phyloP scores from a whole-genome alignment of 2,113 vertebrate species.

The Anas platyrhynchos region DNA sequence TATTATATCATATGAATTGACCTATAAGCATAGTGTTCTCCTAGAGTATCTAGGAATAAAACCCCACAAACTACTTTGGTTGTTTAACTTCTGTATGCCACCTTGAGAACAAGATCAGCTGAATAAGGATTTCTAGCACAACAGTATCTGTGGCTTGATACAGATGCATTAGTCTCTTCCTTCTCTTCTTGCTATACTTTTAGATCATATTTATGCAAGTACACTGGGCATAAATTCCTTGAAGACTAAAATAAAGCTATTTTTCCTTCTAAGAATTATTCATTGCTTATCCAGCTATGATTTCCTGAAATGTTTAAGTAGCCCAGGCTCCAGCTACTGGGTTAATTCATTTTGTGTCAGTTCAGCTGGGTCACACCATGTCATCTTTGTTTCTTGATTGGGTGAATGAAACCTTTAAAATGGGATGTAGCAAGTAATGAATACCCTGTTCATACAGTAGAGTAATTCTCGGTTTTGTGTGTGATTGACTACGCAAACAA shows the following conservation, averaged over 20 bases:
- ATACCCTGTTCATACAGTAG: constrained; percentile 16
- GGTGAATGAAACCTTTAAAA: constrained; percentile 22
- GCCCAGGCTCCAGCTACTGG: background rate
- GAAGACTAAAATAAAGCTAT: background rate
- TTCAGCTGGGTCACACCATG: background rate
- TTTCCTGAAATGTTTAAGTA: background rate
- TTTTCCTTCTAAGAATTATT: background rate
- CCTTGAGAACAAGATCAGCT: background rate
- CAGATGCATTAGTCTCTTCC: background rate
- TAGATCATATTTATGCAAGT: background rate
- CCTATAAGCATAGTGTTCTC: background rate
- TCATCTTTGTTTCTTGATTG: background rate
- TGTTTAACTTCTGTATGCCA: background rate
- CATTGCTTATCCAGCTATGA: background rate
- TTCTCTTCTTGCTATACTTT: background rate
- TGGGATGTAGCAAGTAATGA: constrained; percentile 1
- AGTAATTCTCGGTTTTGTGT: background rate
- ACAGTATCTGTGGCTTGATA: background rate
- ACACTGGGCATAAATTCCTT: background rate
- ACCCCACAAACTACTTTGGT: background rate
- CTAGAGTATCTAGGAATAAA: background rate
- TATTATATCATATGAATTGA: background rate
- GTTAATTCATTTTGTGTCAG: background rate
- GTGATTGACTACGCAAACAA: constrained; percentile 2
- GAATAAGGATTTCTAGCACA: background rate